Evolutionary conservation across 2,113 vertebrate species (phyloP), one percentile per base, ranked within the genome.

Genomic region (Mesitornis unicolor): DNA sequence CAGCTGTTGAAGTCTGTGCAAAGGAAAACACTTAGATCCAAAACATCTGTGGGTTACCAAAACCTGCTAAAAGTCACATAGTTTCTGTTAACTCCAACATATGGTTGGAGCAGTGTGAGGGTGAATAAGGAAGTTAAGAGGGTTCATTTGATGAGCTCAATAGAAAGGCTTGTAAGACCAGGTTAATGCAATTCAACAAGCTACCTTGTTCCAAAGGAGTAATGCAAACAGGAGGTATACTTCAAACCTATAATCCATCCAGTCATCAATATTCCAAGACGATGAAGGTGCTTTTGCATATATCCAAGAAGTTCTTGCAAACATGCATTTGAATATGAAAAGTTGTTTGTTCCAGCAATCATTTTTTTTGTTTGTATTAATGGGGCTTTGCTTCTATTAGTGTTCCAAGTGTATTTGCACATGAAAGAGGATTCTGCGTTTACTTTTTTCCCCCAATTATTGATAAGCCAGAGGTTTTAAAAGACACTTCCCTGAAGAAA

Each of bases 361-460:
- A n/a, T 29, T 61, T 21, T 11, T 63, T 42, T n/a, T 81, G 2
- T 79, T 93, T 53, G 1, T 50, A 54, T 63, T 81, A 54, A 54
- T 54, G 15, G 1, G 17, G 8, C 20, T 85, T 87, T 71, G 5
- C 67, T 74, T 57, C 16, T 57, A 16, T 20, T 74, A 22, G 6
- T 38, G 5, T 68, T 79, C 16, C 24, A 85, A 54, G 26, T 24
- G 31, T 48, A 71, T 75, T 85, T 95, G 6, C 10, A 53, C 54
- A 61, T 28, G 14, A 7, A 59, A 31, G 33, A 59, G 10, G 13
- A 68, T 45, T 94, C 18, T 35, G 13, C 10, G 50, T 20, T 16
- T 22, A 47, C 5, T 26, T 45, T n/a, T 31, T 18, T 1, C 3
- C 3, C 5, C 22, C 2, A 3, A 5, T 68, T 64, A 59, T 13